Base-by-base conservation (phyloP, 2,888 invertebrate genomes). In the Leptogaster cylindrica region DNA sequence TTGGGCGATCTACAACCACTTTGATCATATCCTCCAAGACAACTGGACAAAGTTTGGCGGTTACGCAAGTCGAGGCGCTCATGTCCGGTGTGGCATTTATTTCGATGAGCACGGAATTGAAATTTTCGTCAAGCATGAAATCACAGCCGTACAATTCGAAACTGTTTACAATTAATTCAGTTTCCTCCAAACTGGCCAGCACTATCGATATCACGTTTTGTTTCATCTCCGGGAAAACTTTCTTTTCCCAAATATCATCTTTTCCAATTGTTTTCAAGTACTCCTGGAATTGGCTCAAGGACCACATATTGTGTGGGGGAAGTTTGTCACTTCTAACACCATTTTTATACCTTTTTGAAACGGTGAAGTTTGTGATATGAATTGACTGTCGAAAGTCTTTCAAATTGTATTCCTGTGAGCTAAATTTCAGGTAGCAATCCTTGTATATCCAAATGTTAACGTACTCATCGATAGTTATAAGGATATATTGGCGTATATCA, bases 71-170 rank as follows among this genome's bases (percentile, higher is more conserved):
- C 23, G 92, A 93, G 18, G 88, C 84, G 69, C 86, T 84, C 80
- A 96, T 86, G 79, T 93, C 90, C 0, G 95, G 95, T 76, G 90
- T 89, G 1, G 92, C 91, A 82, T 97, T 96, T 72, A 96, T 94
- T 83, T 97, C 96, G 74, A 97, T 91, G 69, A 96, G 82, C 90
- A 94, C 95, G 0, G 95, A 94, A 70, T 88, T 86, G 73, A 88
- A 91, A 74, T 92, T 89, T 75, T 93, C 89, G 67, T 92, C 90
- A 33, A 96, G 79, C 84, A 96, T 90, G 78, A 96, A 96, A 81
- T 97, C 96, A 63, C 95, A 95, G 4, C 95, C 96, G 77, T 93
- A 95, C 33, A 95, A 77, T 79, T 96, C 95, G 80, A 95, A 96
- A 66, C 90, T 88, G 75, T 91, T 91, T 74, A 86, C 86, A 69